A percentile compares a stretch with the other conserved stretches of the same genome.
Conservation (phyloP, 2,888 invertebrate species). For the Drosophila antonietae region DNA sequence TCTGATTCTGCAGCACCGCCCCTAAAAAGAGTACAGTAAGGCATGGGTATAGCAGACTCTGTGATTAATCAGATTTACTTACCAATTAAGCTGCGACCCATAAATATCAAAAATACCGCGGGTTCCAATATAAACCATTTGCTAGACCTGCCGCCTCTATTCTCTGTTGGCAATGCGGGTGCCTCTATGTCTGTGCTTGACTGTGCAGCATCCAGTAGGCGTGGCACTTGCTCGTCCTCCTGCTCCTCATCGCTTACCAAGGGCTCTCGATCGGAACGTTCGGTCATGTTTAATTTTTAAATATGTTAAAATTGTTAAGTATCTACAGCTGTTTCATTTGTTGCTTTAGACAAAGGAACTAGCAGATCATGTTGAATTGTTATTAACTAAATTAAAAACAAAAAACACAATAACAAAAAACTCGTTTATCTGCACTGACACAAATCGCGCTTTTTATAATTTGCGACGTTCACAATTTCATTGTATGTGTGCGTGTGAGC, state of each 20-base stretch:
- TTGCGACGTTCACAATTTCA: constrained; percentile 21
- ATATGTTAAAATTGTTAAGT: neutral
- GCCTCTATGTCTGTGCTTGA: constrained; percentile 19
- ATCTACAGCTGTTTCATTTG: constrained; percentile 11
- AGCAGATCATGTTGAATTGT: constrained; percentile 49
- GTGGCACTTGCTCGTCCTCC: constrained; percentile 42
- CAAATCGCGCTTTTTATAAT: constrained; percentile 27
- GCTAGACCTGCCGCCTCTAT: neutral
- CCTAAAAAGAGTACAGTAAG: constrained; percentile 58
- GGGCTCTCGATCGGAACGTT: constrained; percentile 56
- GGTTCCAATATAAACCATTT: constrained; percentile 82
- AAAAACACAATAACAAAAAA: constrained; percentile 13
- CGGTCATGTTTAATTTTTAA: constrained; percentile 36
- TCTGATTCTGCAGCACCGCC: constrained; percentile 87
- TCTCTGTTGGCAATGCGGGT: neutral
- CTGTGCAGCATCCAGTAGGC: constrained; percentile 48
- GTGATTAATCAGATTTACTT: constrained; percentile 6
- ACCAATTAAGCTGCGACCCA: constrained; percentile 82
- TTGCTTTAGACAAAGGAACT: constrained; percentile 52
- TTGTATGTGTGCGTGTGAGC: neutral
- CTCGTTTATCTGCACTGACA: constrained; percentile 42
- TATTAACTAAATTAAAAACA: neutral
- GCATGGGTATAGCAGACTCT: neutral
- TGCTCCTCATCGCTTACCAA: constrained; percentile 51
- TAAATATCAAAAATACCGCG: constrained; percentile 82